Conservation (phyloP, 2,797 vertebrate species). For the Sebastes steindachneri region DNA sequence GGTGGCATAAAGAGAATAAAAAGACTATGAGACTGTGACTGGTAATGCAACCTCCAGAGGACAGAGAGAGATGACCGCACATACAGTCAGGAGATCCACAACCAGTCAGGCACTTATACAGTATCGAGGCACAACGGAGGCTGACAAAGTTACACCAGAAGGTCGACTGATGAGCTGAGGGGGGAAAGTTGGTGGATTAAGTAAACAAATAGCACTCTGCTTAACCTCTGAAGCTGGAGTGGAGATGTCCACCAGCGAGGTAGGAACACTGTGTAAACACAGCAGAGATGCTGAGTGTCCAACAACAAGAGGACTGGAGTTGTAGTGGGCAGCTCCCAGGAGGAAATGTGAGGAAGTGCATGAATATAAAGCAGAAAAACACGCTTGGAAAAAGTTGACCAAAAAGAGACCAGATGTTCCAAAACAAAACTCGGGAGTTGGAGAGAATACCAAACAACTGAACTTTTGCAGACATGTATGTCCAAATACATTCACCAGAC, state of each 20-base stretch:
- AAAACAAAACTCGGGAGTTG: not conserved
- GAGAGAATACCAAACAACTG: not conserved
- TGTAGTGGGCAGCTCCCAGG: not conserved
- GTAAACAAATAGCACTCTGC: not conserved
- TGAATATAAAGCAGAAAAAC: conserved; percentile 20
- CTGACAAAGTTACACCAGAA: not conserved
- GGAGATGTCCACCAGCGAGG: not conserved
- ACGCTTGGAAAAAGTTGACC: not conserved
- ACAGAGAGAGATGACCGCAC: not conserved
- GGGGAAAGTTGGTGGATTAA: not conserved
- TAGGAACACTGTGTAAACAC: not conserved
- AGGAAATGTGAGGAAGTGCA: not conserved
- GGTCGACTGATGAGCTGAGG: not conserved
- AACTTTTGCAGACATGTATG: not conserved
- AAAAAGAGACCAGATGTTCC: not conserved
- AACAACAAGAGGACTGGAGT: not conserved
- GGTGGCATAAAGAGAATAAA: conserved; percentile 26
- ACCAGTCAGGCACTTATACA: not conserved
- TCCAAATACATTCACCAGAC: not conserved
- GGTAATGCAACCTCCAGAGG: conserved; percentile 47
- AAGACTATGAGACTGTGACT: not conserved
- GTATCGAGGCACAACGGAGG: not conserved
- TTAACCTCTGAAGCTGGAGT: not conserved
- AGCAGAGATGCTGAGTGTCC: not conserved
- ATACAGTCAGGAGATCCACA: not conserved